phyloP scores from a whole-genome alignment of 2,888 invertebrate species.

The Fissipunctia ypsillon region DNA sequence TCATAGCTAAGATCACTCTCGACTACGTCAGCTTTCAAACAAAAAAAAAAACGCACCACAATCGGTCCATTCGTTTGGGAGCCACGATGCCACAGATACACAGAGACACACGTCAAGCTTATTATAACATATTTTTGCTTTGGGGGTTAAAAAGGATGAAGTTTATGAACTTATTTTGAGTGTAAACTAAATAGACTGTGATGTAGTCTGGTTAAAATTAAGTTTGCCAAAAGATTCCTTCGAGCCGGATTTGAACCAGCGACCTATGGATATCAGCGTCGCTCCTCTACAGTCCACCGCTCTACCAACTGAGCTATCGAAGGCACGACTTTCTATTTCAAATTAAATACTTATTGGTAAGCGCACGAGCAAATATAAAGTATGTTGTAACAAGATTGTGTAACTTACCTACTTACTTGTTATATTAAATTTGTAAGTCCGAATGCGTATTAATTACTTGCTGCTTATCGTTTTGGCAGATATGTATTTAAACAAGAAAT shows the following conservation, averaged over 20 bases:
- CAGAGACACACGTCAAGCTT: too few relatives aligned
- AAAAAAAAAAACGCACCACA: too few relatives aligned
- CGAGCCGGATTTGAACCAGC: slow-evolving; percentile 93
- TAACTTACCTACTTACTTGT: slow-evolving; percentile 13
- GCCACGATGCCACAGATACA: too few relatives aligned
- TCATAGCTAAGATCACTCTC: too few relatives aligned
- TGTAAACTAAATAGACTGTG: background rate
- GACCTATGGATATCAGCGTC: slow-evolving; percentile 90
- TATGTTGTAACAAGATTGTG: slow-evolving; percentile 8
- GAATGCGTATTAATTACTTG: background rate
- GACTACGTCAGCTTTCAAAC: too few relatives aligned
- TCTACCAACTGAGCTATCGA: slow-evolving; percentile 90
- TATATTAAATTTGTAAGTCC: background rate
- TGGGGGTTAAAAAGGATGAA: too few relatives aligned
- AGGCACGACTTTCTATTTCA: slow-evolving; percentile 67
- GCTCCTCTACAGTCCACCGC: slow-evolving; percentile 86
- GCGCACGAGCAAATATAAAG: slow-evolving; percentile 6
- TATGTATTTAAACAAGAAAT: background rate
- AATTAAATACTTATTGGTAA: slow-evolving; percentile 35
- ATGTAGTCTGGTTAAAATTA: background rate
- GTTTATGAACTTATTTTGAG: background rate
- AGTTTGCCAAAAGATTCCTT: slow-evolving; percentile 83
- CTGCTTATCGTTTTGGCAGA: background rate
- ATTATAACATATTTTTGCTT: too few relatives aligned
- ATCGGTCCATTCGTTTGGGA: too few relatives aligned